Base-by-base conservation (phyloP, 2,888 invertebrate species). In the Cheilosia soror region DNA sequence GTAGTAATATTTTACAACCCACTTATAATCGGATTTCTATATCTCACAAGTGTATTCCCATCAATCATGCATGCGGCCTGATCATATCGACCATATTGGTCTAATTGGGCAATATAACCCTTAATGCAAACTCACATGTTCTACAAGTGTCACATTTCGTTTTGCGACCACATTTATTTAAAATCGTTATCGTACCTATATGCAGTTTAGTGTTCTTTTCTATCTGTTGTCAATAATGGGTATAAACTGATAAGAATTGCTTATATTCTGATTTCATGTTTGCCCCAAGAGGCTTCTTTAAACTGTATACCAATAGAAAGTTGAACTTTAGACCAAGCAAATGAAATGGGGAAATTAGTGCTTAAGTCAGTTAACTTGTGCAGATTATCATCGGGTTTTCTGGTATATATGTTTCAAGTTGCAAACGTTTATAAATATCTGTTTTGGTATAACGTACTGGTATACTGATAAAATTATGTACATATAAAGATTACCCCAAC, bases 351-450 rank as follows among this genome's bases (percentile, higher is more conserved):
- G 27, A 68, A 44, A 9, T 55, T 20, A n/a, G 13, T 31, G 31
- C 63, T 63, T 49, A 11, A 63, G 9, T 31, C 27, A 60, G 6
- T 33, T 53, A 11, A 29, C 15, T 42, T 69, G 53, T 47, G 9
- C 11, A 57, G 57, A 44, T 69, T 69, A 57, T 57, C 25, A 4
- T 44, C 47, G 44, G 20, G 0, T 20, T 20, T 20, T 20, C 20
- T 20, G 20, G 20, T 20, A 57, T 57, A 44, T 57, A 15, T 13
- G 13, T 13, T 33, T 69, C 27, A 37, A 47, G 9, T 33, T 57
- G 69, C 33, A 47, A 5, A 13, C 31, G n/a, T 55, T 68, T 15
- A 42, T 42, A 68, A 53, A 55, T 68, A 53, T 53, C 3, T 20
- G 20, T 25, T 49, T 11, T 49, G n/a, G n/a, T 44, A 13, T 11